Evolutionary conservation across 2,888 invertebrate species (phyloP), one percentile per base, ranked within the genome.

Genomic region (Acanthopleura granulata): DNA sequence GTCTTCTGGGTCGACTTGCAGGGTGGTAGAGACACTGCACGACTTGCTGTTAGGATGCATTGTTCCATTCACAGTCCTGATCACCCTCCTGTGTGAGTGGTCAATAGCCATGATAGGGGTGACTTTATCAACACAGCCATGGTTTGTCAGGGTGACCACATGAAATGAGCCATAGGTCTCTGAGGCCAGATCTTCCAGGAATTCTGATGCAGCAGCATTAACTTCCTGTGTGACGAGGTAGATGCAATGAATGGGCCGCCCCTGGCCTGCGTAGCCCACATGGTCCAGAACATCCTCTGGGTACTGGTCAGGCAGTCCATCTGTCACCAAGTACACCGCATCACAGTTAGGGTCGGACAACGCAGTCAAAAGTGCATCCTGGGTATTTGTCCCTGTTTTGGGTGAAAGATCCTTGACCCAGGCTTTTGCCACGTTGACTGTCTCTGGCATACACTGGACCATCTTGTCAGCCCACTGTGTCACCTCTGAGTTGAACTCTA

Each of bases 331-430:
- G 76, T 87, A 89, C 14, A 90, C 87, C 15, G 88, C 86, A 70
- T 89, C 84, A 82, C 89, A 89, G 4, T 79, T 74, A 3, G 80
- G 80, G 75, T 89, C 89, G 74, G 83, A 80, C 25, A 90, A 79
- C 4, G 90, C 90, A 9, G 88, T 85, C 12, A 88, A 77, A 9
- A 90, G 78, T 18, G 90, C 90, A 76, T 86, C 88, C 72, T 86
- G 81, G n/a, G 88, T 89, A 78, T 90, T 90, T 22, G 89, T 89
- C 11, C 89, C 89, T 27, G 89, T 90, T 79, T 88, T 89, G 12
- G 90, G 86, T 73, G 78, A 78, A 3, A 90, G 80, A 25, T 85
- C 82, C 27, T 81, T 82, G 22, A 90, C 83, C 90, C 90, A 90
- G 49, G 87, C 84, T 49, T 81, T 80, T 16, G 90, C 90, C 1